phyloP scores from a whole-genome alignment of 2,888 invertebrate genomes.

The Maniola hyperantus region DNA sequence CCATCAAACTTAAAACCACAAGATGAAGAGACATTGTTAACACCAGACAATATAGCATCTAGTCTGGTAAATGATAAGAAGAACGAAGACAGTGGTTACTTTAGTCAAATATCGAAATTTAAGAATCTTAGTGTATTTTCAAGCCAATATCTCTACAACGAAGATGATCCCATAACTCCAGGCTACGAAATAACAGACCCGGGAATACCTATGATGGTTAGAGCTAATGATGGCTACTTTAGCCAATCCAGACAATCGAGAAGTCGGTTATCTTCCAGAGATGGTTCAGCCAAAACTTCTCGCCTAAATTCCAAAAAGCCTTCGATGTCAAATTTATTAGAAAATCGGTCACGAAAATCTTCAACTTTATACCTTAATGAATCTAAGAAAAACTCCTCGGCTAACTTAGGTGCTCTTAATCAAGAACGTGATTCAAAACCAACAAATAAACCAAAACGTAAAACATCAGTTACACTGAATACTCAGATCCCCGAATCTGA shows the following conservation, averaged over 20 bases:
- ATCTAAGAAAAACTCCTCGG: slow-evolving; percentile 75
- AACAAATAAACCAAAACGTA: slow-evolving; percentile 66
- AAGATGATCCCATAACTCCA: slow-evolving; percentile 83
- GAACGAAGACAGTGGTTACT: slow-evolving; percentile 67
- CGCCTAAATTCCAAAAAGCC: slow-evolving; percentile 73
- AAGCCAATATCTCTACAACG: slow-evolving; percentile 85
- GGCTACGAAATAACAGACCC: slow-evolving; percentile 86
- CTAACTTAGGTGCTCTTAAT: slow-evolving; percentile 62
- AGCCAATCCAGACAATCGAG: slow-evolving; percentile 76
- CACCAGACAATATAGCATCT: slow-evolving; percentile 42
- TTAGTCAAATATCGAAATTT: slow-evolving; percentile 66
- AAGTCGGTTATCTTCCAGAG: slow-evolving; percentile 68
- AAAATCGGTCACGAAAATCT: slow-evolving; percentile 72
- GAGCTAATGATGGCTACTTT: slow-evolving; percentile 85
- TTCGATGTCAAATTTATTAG: slow-evolving; percentile 73
- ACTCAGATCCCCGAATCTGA: slow-evolving; percentile 76
- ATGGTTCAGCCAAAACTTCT: slow-evolving; percentile 72
- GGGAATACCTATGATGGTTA: slow-evolving; percentile 86
- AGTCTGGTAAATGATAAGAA: slow-evolving; percentile 47
- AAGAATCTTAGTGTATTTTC: slow-evolving; percentile 78
- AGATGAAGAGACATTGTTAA: slow-evolving; percentile 58
- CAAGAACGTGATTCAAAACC: slow-evolving; percentile 58
- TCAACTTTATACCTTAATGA: slow-evolving; percentile 75
- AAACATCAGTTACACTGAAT: slow-evolving; percentile 64
- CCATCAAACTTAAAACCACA: slow-evolving; percentile 53